Base-by-base conservation (phyloP, 2,113 vertebrate genomes). In the Physeter macrocephalus region DNA sequence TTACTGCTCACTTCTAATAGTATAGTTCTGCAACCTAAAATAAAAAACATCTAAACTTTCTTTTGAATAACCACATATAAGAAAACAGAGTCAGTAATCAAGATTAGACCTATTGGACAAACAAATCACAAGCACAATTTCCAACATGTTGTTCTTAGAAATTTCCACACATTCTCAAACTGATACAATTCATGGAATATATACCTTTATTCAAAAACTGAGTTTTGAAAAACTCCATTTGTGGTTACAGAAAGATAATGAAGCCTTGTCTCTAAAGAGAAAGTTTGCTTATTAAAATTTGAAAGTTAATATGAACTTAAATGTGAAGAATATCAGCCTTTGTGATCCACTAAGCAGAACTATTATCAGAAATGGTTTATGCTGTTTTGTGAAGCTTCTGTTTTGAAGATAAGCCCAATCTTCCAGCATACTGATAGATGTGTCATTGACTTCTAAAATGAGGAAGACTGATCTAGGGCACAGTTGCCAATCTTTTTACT, bases 231-330 rank as follows among this genome's bases (percentile, higher is more conserved):
- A 84, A 31, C 71, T 62, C 27, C 52, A 62, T 74, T 80, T 96
- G 11, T 75, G 13, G 80, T 88, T 94, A 17, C n/a, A 81, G 15
- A 86, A 94, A 88, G 21, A 72, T 88, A 78, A 67, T 87, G 52
- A 92, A 95, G 74, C 74, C 6, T 87, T 83, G 10, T 41, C 39
- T 52, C 18, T 71, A 81, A 84, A 57, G 52, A 78, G 54, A 91
- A 90, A 43, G 54, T 80, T 94, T 66, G 11, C 41, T 90, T 88
- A 75, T 93, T 82, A 77, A 57, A 90, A 66, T 85, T 62, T 95
- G 27, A 78, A 2, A 81, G 15, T 82, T 94, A 29, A 23, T 88
- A 3, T 90, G 17, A 71, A 49, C 18, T 85, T 71, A 66, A 95
- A 75, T 93, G 29, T 83, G 57, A 94, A 72, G 67, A 86, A 85